phyloP scores from a whole-genome alignment of 2,888 invertebrate genomes.

The Hirudinaria manillensis region DNA sequence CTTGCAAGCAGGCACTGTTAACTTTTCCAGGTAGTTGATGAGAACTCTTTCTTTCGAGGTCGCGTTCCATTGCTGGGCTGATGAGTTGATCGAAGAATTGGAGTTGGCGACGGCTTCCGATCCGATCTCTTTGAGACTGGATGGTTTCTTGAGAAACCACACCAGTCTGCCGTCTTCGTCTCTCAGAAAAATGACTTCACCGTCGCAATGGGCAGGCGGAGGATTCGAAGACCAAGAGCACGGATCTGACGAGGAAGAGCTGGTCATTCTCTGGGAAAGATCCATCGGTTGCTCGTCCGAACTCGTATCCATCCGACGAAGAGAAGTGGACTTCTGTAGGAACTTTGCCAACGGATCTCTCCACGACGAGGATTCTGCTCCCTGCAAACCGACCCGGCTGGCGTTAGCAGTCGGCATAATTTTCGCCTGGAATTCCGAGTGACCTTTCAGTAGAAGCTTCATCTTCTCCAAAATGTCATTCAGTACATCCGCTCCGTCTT shows the following conservation, averaged over 20 bases:
- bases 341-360: background rate
- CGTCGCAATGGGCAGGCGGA: slow-evolving; percentile 7
- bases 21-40: too few relatives aligned
- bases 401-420: too few relatives aligned
- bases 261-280: background rate
- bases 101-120: too few relatives aligned
- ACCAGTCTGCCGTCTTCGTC: background rate
- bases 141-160: background rate
- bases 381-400: background rate
- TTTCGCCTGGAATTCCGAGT: background rate
- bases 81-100: too few relatives aligned
- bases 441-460: background rate
- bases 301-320: background rate
- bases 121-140: too few relatives aligned
- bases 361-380: background rate
- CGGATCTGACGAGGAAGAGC: too few relatives aligned
- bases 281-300: slow-evolving; percentile 10
- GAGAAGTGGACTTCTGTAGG: background rate
- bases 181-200: slow-evolving; percentile 9
- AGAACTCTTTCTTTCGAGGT: too few relatives aligned
- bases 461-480: background rate
- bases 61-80: too few relatives aligned
- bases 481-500: background rate
- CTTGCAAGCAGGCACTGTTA: too few relatives aligned
- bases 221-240: background rate